These are phyloP conservation scores for Lethenteron reissneri DNA, from an alignment of 2,113 vertebrate species.

Conservation along the genomic window DNA sequence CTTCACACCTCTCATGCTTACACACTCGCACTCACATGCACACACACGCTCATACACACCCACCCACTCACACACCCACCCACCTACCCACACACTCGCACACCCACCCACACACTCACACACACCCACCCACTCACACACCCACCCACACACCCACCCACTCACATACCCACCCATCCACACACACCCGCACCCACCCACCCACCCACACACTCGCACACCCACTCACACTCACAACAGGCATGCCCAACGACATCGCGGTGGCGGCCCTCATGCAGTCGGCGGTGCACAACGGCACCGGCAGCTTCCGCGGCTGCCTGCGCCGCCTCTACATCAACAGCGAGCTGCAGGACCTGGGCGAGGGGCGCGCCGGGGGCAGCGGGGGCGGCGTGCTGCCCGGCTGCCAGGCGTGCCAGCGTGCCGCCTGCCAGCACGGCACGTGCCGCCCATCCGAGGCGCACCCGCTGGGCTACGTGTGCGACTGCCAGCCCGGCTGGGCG, in stretches of 20 bases:
- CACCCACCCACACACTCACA: no score
- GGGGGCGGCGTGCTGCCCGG: slow-evolving; percentile 66
- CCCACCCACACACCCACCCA: no score
- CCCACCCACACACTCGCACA: neutral
- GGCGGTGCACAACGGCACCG: slow-evolving; percentile 49
- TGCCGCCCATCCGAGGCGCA: slow-evolving; percentile 40
- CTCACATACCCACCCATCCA: no score
- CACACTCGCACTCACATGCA: no score
- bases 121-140: no score
- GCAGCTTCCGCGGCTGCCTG: slow-evolving; percentile 74
- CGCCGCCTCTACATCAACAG: slow-evolving; percentile 75
- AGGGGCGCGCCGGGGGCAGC: slow-evolving; percentile 46
- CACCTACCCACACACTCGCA: no score
- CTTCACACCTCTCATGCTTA: no score
- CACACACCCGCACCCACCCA: slow-evolving; percentile 4
- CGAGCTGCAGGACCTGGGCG: slow-evolving; percentile 65
- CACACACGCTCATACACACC: no score
- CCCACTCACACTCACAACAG: slow-evolving; percentile 20
- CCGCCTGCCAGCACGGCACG: slow-evolving; percentile 53
- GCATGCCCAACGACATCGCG: slow-evolving; percentile 53
- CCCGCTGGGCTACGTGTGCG: slow-evolving; percentile 59
- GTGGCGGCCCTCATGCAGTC: slow-evolving; percentile 50
- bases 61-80: no score
- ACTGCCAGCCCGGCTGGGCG: slow-evolving; percentile 71
- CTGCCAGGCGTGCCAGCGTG: slow-evolving; percentile 71